Evolutionary conservation across 1,140 invertebrate genomes (phyloP), one percentile per base, ranked within the genome.

Genomic region (Rhopalosiphum padi): DNA sequence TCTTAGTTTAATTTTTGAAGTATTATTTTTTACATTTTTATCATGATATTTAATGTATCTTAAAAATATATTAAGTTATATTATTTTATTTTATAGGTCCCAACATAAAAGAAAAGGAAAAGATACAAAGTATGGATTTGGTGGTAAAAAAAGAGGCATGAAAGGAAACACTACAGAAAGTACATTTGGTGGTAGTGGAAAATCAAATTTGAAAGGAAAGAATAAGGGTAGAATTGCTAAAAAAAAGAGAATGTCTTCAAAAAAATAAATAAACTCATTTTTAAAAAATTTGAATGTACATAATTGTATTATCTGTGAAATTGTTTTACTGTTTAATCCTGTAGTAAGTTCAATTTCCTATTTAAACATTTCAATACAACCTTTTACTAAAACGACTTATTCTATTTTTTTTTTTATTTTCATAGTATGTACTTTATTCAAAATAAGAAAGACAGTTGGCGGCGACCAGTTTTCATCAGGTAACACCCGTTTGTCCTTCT

Each of bases 61-160:
- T 15, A 68, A 68, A 30, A 60, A 83, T 83, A 41, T 37, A 18
- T 48, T 15, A 18, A 21, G 48, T 30, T 48, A 15, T n/a, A 22
- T 22, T n/a, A 21, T 94, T 77, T 90, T 94, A n/a, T 94, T 94
- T 94, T 88, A 94, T 93, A 93, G 93, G 93, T 91, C 85, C 41
- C 93, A 94, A 85, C 92, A 96, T 30, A 97, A 98, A 95, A 95
- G 97, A 77, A 96, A 97, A 82, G 95, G 96, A 94, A 98, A 98
- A 95, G 97, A 99, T 95, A 96, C 97, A 88, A 99, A 98, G 95
- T 99, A 97, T 96, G 99, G 99, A 2, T 99, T 98, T 96, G 99
- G 99, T 77, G 99, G 99, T 6, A 98, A 99, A 94, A 99, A 99
- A 96, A 97, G 97, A 94, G 97, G 98, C 4, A 96, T 96, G 0